A percentile compares a stretch with the other conserved stretches of the same genome.
phyloP scores from a whole-genome alignment of 2,797 vertebrate species.

The Karalla daura region DNA sequence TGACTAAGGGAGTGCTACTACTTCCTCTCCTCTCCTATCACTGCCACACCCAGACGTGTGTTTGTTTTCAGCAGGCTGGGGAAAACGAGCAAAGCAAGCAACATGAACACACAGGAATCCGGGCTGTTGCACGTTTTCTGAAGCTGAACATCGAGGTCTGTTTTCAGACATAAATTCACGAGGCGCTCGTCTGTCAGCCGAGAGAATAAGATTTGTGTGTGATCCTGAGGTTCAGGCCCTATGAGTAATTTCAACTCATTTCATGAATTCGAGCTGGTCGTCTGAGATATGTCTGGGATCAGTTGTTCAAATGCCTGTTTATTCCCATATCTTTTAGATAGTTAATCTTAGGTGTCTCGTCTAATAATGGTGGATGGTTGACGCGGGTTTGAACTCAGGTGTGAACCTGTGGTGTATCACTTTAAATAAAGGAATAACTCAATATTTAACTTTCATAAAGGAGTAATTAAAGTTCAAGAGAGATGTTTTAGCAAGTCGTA shows the following conservation, averaged over 20 bases:
- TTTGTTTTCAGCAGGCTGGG: background rate
- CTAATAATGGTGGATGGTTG: background rate
- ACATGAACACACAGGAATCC: background rate
- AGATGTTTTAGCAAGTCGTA: background rate
- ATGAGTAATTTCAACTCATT: too few species aligned
- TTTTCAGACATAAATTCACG: background rate
- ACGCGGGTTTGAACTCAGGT: background rate
- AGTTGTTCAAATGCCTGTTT: background rate
- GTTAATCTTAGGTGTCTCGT: background rate
- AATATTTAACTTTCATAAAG: too few species aligned
- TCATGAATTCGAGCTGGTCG: background rate
- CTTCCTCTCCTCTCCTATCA: background rate
- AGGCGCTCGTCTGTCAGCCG: background rate
- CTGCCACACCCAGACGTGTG: background rate
- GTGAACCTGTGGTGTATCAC: background rate
- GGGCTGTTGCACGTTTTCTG: background rate
- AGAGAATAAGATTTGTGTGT: background rate
- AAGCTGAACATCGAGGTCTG: background rate
- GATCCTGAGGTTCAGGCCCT: background rate
- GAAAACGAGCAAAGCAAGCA: background rate
- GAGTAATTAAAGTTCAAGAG: background rate
- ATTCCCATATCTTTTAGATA: too few species aligned
- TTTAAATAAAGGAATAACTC: background rate
- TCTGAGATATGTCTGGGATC: background rate
- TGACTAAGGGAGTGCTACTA: background rate